phyloP scores from a whole-genome alignment of 2,888 invertebrate species.

The Cheilosia pagana region DNA sequence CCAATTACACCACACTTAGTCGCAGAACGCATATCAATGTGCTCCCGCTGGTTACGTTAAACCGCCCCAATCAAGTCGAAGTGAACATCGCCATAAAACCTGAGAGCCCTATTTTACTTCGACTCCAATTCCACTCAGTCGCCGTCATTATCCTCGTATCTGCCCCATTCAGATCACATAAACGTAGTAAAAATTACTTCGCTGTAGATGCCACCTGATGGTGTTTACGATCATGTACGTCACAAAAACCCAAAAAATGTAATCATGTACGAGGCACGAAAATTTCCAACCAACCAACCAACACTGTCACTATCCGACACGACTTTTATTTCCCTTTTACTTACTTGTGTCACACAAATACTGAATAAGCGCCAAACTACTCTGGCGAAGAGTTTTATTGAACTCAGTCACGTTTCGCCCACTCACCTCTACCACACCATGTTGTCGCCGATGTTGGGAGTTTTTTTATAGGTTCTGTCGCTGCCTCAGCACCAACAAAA shows the following conservation, averaged over 20 bases:
- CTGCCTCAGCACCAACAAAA: conserved; percentile 8
- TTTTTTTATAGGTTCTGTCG: conserved; percentile 69
- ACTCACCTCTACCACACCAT: conserved; percentile 9
- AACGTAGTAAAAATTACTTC: conserved; percentile 70
- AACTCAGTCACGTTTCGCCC: conserved; percentile 69
- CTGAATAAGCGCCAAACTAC: conserved; percentile 70
- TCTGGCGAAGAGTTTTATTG: conserved; percentile 59
- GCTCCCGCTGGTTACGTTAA: conserved; percentile 32
- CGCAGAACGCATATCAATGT: conserved; percentile 13
- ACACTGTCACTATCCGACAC: conserved; percentile 2
- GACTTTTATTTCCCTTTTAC: conserved; percentile 63
- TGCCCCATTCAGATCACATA: conserved; percentile 68
- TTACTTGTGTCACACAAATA: conserved; percentile 66
- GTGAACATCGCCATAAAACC: conserved; percentile 59
- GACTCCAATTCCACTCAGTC: not conserved
- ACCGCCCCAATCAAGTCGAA: conserved; percentile 54
- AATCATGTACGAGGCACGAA: conserved; percentile 56
- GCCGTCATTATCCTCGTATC: conserved; percentile 42
- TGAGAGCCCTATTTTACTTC: conserved; percentile 4
- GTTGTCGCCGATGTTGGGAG: conserved; percentile 45
- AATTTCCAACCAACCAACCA: conserved; percentile 38
- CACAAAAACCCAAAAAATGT: conserved; percentile 16
- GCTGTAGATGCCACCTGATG: conserved; percentile 70
- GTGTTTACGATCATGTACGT: conserved; percentile 72
- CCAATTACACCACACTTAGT: conserved; percentile 53